These are phyloP conservation scores for Melieria picta DNA, from an alignment of 2,888 invertebrate species.

Conservation along the genomic window DNA sequence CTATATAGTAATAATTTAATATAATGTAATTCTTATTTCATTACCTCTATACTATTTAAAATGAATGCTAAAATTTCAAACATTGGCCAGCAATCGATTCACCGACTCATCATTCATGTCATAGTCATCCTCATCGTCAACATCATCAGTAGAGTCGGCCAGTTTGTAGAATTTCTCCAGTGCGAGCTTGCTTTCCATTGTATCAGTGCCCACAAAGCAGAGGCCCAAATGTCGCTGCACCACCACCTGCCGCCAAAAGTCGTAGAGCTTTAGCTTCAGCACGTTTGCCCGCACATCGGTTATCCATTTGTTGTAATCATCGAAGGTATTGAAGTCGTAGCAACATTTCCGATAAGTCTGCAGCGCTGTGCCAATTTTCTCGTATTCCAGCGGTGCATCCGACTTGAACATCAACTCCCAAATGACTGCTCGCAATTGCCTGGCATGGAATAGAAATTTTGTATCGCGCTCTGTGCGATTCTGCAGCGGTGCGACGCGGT, in stretches of 20 bases:
- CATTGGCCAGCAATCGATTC: constrained; percentile 43
- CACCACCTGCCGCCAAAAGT: constrained; percentile 58
- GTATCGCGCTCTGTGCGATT: constrained; percentile 52
- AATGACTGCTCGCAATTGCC: constrained; percentile 59
- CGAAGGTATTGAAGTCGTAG: constrained; percentile 53
- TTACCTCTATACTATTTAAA: no score
- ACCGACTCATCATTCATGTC: constrained; percentile 43
- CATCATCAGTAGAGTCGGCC: neutral
- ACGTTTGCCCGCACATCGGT: constrained; percentile 50
- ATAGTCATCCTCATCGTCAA: constrained; percentile 21
- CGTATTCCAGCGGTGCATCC: constrained; percentile 25
- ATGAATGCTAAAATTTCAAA: neutral
- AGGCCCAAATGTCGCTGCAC: constrained; percentile 56
- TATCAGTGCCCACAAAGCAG: constrained; percentile 51
- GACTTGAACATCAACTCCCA: constrained; percentile 44
- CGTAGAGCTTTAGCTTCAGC: constrained; percentile 44
- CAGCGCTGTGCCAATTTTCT: constrained; percentile 54
- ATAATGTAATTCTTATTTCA: no score
- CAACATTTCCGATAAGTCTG: constrained; percentile 53
- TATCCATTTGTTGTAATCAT: constrained; percentile 61
- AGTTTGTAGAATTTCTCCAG: constrained; percentile 51
- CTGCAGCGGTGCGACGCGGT: constrained; percentile 56
- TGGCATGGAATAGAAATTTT: constrained; percentile 53
- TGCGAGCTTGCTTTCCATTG: constrained; percentile 52
- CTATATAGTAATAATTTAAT: no score